Percentiles rank a stretch among this genome's conserved stretches.
phyloP scores from a whole-genome alignment of 2,797 vertebrate genomes.

The Acipenser ruthenus region DNA sequence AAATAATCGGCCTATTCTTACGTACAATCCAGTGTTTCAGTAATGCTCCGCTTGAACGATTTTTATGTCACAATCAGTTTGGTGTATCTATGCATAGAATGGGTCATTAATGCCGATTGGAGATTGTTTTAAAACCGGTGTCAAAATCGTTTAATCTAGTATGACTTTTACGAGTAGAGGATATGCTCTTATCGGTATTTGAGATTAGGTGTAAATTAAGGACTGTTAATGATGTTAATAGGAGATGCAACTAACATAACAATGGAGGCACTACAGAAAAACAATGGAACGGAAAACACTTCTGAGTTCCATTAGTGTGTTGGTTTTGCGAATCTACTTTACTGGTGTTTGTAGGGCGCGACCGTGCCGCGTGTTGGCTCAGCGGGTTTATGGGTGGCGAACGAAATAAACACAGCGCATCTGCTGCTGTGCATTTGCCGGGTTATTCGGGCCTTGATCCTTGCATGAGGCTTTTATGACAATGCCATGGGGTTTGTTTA shows the following conservation, averaged over 20 bases:
- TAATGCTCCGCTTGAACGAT: too few relatives aligned
- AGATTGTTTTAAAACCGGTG: neutral
- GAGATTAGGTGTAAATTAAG: neutral
- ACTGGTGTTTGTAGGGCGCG: conserved; percentile 22
- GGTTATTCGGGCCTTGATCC: neutral
- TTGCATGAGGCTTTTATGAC: conserved; percentile 10
- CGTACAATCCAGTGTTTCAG: too few relatives aligned
- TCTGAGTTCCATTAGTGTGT: neutral
- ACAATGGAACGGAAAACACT: neutral
- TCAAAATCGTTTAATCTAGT: neutral
- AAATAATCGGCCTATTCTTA: too few relatives aligned
- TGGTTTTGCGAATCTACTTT: conserved; percentile 11
- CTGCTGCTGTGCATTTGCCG: conserved; percentile 3
- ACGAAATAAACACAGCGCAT: conserved; percentile 24
- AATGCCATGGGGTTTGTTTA: conserved; percentile 13
- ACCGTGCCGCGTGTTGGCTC: conserved; percentile 3
- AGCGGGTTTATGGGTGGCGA: conserved; percentile 11
- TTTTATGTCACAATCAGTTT: too few relatives aligned
- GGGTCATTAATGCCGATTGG: neutral
- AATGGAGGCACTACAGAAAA: neutral
- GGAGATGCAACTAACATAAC: neutral
- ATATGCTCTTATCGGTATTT: neutral
- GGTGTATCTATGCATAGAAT: too few relatives aligned
- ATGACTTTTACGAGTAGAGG: neutral
- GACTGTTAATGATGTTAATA: neutral